Base-by-base conservation (phyloP, 2,113 vertebrate species). In the Cairina moschata region DNA sequence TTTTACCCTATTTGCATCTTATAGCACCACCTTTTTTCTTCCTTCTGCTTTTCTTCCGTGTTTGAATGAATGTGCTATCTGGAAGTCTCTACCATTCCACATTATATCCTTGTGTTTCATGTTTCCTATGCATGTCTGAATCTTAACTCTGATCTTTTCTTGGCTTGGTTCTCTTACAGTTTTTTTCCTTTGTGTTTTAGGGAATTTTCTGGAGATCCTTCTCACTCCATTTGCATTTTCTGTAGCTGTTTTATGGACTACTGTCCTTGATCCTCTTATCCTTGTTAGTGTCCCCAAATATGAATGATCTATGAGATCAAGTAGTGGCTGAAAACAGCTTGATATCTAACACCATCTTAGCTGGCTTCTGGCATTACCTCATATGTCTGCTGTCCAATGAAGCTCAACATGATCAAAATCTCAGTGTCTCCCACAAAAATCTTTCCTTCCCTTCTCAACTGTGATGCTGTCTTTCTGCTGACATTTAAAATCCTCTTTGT, bases 371-470 rank as follows among this genome's bases (percentile, higher is more conserved):
- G 46, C 31, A 73, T 56, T 46, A 40, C 71, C 71, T 86, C 31
- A 55, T 17, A 83, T 56, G 88, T 76, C 29, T 86, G 6, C 12
- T 68, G 34, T 80, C 76, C 91, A 21, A 3, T 76, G 46, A 92
- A 95, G 8, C 9, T 92, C 52, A 44, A 5, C 46, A 59, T 83
- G 31, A 46, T 34, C 82, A 86, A 96, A 88, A 68, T 65, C 8
- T 86, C 36, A 63, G 59, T 72, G 17, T 88, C 62, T 94, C 67
- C 48, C 31, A 79, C 31, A 76, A 0, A 0, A 80, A 72, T 86
- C 17, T 72, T 86, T 68, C 17, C 8, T 54, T 88, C 52, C 6
- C 68, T 82, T 83, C 54, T 76, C 42, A 92, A 10, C 9, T 7
- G 12, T 55, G 59, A 72, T 76, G 13, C 20, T 28, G 55, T 63